Conservation (phyloP, 2,888 invertebrate species). For the Zeuzera pyrina region DNA sequence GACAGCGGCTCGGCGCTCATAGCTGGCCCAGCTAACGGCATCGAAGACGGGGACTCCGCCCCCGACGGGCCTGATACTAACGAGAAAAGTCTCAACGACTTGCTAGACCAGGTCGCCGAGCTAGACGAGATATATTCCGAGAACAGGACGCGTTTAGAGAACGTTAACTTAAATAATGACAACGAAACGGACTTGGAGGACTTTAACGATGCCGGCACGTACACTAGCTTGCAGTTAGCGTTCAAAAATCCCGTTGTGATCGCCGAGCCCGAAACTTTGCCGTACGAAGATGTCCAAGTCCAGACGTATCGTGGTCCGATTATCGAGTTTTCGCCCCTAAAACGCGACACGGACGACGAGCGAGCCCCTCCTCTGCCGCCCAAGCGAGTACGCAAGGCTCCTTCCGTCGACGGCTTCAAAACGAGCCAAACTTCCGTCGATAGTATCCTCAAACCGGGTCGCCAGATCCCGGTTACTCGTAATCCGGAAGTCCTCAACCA, state of each 20-base stretch:
- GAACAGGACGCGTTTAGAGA: slow-evolving; percentile 75
- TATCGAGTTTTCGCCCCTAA: slow-evolving; percentile 65
- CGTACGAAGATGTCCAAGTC: slow-evolving; percentile 75
- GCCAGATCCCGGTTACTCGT: slow-evolving; percentile 40
- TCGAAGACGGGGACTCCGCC: slow-evolving; percentile 20
- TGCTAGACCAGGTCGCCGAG: slow-evolving; percentile 84
- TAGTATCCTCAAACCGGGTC: slow-evolving; percentile 50
- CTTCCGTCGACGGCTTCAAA: slow-evolving; percentile 43
- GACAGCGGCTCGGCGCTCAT: slow-evolving; percentile 8
- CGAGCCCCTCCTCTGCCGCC: slow-evolving; percentile 86
- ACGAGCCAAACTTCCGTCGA: slow-evolving; percentile 59
- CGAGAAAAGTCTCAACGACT: slow-evolving; percentile 78
- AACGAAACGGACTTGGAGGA: slow-evolving; percentile 72
- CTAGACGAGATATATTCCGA: slow-evolving; percentile 87
- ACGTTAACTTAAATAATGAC: slow-evolving; percentile 38
- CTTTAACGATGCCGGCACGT: slow-evolving; percentile 85
- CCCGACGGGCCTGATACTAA: slow-evolving; percentile 41
- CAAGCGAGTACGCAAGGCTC: slow-evolving; percentile 78
- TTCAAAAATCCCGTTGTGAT: slow-evolving; percentile 86
- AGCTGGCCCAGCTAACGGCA: slow-evolving; percentile 16
- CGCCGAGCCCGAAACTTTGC: slow-evolving; percentile 52
- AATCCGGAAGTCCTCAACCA: slow-evolving; percentile 28
- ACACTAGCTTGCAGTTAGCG: slow-evolving; percentile 87
- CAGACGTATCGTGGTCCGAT: slow-evolving; percentile 65
- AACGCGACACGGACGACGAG: slow-evolving; percentile 73